A percentile compares a stretch with the other conserved stretches of the same genome.
Conservation (phyloP, 2,888 invertebrate species). For the Lasioglossum villosulum region DNA sequence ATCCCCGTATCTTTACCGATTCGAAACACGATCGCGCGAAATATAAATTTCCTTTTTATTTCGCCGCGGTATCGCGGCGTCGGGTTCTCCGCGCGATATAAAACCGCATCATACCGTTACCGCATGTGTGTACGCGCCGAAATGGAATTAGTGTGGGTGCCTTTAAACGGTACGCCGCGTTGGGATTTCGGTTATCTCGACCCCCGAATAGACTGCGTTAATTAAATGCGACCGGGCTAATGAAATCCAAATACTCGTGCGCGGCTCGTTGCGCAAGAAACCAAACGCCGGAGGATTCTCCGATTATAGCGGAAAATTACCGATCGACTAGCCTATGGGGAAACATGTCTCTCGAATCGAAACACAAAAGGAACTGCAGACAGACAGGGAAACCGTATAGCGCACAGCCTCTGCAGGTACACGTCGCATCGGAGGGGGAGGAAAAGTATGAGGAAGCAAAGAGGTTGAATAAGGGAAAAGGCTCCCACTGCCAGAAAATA, state of each 20-base stretch:
- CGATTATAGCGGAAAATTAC: constrained; percentile 67
- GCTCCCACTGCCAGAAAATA: constrained; percentile 70
- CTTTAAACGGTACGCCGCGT: constrained; percentile 30
- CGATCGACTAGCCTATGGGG: constrained; percentile 63
- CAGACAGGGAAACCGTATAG: neutral
- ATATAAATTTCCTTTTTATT: constrained; percentile 57
- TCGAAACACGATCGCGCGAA: constrained; percentile 49
- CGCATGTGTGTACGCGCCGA: neutral
- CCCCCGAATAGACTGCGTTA: constrained; percentile 37
- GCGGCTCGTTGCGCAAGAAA: constrained; percentile 13
- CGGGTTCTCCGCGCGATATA: constrained; percentile 5
- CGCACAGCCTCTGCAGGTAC: constrained; percentile 11
- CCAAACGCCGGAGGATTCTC: constrained; percentile 20
- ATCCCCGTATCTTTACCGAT: constrained; percentile 47
- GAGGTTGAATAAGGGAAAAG: constrained; percentile 60
- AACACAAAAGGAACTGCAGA: constrained; percentile 22
- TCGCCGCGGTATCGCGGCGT: constrained; percentile 43
- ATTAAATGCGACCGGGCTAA: constrained; percentile 51
- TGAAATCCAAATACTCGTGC: constrained; percentile 46
- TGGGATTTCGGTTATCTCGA: constrained; percentile 43
- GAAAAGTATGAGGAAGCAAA: constrained; percentile 31
- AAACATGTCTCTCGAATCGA: constrained; percentile 64
- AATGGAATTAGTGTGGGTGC: constrained; percentile 16
- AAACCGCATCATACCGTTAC: constrained; percentile 19
- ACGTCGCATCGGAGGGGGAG: constrained; percentile 13